These are phyloP conservation scores for Phortica magna DNA, from an alignment of 2,888 invertebrate genomes.

Conservation along the genomic window DNA sequence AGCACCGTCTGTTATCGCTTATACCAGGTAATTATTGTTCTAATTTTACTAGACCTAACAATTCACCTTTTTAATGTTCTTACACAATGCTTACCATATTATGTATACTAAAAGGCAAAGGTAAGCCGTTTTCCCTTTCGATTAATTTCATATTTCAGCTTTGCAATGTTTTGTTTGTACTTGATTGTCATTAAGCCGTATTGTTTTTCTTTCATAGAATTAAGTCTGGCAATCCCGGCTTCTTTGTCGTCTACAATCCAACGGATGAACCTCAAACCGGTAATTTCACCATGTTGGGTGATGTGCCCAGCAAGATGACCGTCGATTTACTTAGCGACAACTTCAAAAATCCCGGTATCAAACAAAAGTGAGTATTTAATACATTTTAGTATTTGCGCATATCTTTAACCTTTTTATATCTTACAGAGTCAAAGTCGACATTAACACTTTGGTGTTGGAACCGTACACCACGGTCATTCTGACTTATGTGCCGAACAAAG, in stretches of 20 bases:
- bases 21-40: conserved; percentile 81
- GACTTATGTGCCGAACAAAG: conserved; percentile 83
- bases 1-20: conserved; percentile 81
- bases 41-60: neutral
- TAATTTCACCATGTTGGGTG: conserved; percentile 79
- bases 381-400: neutral
- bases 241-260: conserved; percentile 86
- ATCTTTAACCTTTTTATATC: neutral
- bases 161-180: conserved; percentile 33
- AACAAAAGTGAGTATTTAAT: conserved; percentile 58
- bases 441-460: conserved; percentile 81
- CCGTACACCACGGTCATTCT: conserved; percentile 83
- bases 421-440: conserved; percentile 80
- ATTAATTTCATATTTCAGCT: neutral
- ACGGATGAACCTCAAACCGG: conserved; percentile 78
- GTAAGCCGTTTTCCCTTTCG: conserved; percentile 48
- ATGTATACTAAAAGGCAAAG: conserved; percentile 57
- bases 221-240: conserved; percentile 87
- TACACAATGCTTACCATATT: conserved; percentile 41
- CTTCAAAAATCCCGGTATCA: conserved; percentile 73
- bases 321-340: conserved; percentile 81
- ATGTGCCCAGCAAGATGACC: conserved; percentile 82
- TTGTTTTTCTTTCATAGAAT: conserved; percentile 79
- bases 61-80: conserved; percentile 22
- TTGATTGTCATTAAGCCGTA: conserved; percentile 6